Evolutionary conservation across 2,888 invertebrate genomes (phyloP).

Genomic region (Polydrusus cervinus): DNA sequence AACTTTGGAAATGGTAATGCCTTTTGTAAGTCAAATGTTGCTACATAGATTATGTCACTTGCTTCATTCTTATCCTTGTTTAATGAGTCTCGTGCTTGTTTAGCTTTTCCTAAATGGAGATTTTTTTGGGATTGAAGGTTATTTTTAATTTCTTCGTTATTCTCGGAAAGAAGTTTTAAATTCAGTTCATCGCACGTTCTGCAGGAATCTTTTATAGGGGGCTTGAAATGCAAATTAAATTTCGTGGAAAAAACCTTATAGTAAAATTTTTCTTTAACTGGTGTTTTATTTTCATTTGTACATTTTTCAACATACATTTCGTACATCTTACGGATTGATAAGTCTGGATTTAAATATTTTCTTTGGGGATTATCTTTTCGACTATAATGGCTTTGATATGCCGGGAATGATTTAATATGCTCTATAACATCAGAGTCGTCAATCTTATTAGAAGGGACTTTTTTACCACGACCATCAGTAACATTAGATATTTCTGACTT

Average conservation of each 20-base stretch:
- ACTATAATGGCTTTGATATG: neutral
- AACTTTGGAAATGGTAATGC: slow-evolving; percentile 46
- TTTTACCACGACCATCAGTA: neutral
- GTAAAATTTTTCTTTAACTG: neutral
- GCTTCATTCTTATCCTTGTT: slow-evolving; percentile 21
- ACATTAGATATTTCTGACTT: neutral
- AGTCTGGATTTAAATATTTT: neutral
- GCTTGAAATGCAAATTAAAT: neutral
- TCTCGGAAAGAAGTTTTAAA: neutral
- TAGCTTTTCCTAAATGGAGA: slow-evolving; percentile 32
- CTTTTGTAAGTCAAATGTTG: slow-evolving; percentile 45
- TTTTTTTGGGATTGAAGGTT: neutral
- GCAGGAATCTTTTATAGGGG: neutral
- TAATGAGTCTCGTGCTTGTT: slow-evolving; percentile 26
- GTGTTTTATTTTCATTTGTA: neutral
- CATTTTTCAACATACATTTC: neutral
- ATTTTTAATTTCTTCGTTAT: neutral
- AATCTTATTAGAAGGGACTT: neutral
- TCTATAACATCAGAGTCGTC: neutral
- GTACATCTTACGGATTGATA: neutral
- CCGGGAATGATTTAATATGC: neutral
- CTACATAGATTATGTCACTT: slow-evolving; percentile 25
- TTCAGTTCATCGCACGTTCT: neutral
- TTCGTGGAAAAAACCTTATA: neutral
- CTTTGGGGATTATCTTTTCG: neutral